phyloP scores from a whole-genome alignment of 37 sponge, comb jelly and placozoan genomes.

The Beroe ovata region DNA sequence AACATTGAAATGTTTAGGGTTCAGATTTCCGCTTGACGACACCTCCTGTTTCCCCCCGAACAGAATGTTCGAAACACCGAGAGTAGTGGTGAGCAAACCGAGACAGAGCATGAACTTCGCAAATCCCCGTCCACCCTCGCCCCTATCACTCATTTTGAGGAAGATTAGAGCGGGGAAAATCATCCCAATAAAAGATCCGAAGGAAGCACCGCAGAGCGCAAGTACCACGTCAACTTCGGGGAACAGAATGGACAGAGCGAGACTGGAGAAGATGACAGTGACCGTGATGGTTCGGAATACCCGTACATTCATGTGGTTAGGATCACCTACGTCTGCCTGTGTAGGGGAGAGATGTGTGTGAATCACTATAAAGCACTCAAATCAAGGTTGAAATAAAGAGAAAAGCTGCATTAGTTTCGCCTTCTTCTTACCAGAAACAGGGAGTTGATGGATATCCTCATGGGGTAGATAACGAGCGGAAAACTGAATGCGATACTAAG shows the following conservation, averaged over 20 bases:
- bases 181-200: conserved; percentile 75
- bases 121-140: conserved; percentile 1
- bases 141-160: conserved; percentile 69
- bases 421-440: conserved; percentile 31
- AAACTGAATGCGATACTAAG: conserved; percentile 45
- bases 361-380: too few relatives aligned
- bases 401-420: neutral
- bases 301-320: conserved; percentile 1
- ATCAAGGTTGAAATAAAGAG: too few relatives aligned
- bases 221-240: conserved; percentile 42
- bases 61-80: conserved; percentile 13
- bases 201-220: conserved; percentile 69
- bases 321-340: conserved; percentile 50
- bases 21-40: neutral
- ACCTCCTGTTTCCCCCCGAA: neutral
- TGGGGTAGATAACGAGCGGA: conserved; percentile 44
- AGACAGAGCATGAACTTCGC: conserved; percentile 31
- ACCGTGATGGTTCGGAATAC: conserved; percentile 14
- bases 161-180: conserved; percentile 78
- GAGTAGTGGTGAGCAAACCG: conserved; percentile 5
- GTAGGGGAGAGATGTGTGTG: neutral
- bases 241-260: conserved; percentile 29
- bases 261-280: neutral
- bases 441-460: conserved; percentile 50
- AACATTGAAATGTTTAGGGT: neutral